These are phyloP conservation scores for Caretta caretta DNA, from an alignment of 2,113 vertebrate genomes.

Conservation along the genomic window DNA sequence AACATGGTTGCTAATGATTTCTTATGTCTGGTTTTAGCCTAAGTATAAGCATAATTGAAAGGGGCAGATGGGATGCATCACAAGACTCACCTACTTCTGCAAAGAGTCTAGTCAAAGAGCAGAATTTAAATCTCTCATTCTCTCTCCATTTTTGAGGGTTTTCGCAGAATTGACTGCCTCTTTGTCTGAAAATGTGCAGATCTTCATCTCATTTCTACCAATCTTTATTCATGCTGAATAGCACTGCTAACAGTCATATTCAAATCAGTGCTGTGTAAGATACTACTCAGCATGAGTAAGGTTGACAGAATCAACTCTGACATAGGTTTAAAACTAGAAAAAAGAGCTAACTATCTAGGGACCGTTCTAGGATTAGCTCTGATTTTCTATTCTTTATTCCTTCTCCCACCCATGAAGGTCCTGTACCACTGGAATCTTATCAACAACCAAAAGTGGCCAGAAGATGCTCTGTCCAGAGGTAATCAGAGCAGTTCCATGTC, in stretches of 20 bases:
- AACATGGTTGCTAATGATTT: not conserved
- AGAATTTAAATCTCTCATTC: not conserved
- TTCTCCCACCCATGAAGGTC: not conserved
- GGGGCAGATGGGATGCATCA: not conserved
- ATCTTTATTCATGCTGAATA: not conserved
- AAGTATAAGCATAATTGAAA: not conserved
- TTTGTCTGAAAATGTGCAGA: not conserved
- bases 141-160: not conserved
- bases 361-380: not conserved
- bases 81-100: not conserved
- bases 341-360: fast-evolving
- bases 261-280: not conserved
- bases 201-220: not conserved
- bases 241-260: not conserved
- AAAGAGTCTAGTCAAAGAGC: not conserved
- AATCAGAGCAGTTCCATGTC: not conserved
- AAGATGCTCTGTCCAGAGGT: not conserved
- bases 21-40: not conserved
- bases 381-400: not conserved
- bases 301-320: not conserved
- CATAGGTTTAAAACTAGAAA: not conserved
- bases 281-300: not conserved
- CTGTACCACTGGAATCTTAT: not conserved
- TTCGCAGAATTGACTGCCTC: not conserved
- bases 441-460: not conserved